phyloP scores from a whole-genome alignment of 2,888 invertebrate species.

The Marasmarcha lunaedactyla region DNA sequence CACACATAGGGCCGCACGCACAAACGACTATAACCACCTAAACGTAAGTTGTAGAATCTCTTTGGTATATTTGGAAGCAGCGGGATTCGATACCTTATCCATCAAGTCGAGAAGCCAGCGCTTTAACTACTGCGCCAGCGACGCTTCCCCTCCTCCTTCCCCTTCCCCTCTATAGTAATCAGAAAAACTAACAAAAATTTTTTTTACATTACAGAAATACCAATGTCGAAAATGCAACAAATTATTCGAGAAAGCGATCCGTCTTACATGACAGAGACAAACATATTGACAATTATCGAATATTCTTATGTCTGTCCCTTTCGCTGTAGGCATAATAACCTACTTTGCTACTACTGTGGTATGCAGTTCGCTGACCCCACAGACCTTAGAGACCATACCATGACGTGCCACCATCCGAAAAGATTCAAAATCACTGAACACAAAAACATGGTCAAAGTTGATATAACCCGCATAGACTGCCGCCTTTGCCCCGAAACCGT shows the following conservation, averaged over 20 bases:
- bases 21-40: too few species aligned
- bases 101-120: too few species aligned
- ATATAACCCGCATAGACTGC: constrained; percentile 47
- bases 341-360: constrained; percentile 52
- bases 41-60: too few species aligned
- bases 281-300: constrained; percentile 46
- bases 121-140: too few species aligned
- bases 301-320: constrained; percentile 50
- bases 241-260: constrained; percentile 46
- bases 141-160: too few species aligned
- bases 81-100: too few species aligned
- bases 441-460: constrained; percentile 54
- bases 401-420: constrained; percentile 29
- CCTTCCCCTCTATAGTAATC: too few species aligned
- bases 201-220: constrained; percentile 27
- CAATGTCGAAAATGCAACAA: constrained; percentile 47
- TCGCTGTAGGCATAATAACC: constrained; percentile 51
- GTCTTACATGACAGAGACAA: constrained; percentile 46
- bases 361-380: constrained; percentile 32
- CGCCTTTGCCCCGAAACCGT: constrained; percentile 35
- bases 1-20: too few species aligned
- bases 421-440: constrained; percentile 48
- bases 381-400: constrained; percentile 30
- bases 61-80: too few species aligned
- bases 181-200: too few species aligned